Evolutionary conservation across 2,113 vertebrate species (phyloP).

Genomic region (Myxocyprinus asiaticus): DNA sequence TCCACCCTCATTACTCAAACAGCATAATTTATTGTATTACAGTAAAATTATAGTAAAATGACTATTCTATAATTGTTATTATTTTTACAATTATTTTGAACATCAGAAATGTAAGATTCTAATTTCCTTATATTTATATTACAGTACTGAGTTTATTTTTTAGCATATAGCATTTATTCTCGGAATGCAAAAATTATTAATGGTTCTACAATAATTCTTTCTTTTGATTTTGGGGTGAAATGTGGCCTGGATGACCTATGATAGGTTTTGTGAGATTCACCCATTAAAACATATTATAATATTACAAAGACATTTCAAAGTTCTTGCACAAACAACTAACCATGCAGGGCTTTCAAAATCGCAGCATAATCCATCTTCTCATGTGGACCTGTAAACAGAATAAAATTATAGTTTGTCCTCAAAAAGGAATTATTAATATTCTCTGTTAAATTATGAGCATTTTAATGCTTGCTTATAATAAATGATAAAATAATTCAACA

Average conservation of each 20-base stretch:
- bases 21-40: no score
- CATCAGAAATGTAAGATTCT: no score
- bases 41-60: no score
- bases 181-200: no score
- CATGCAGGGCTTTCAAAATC: conserved; percentile 50
- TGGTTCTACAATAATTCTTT: not conserved
- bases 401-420: conserved; percentile 36
- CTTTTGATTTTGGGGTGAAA: not conserved
- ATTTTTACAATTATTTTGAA: no score
- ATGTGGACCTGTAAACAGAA: conserved; percentile 50
- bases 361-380: conserved; percentile 44
- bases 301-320: conserved; percentile 24
- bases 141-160: no score
- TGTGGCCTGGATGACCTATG: not conserved
- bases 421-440: conserved; percentile 4
- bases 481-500: not conserved
- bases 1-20: no score
- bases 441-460: not conserved
- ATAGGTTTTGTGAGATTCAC: not conserved
- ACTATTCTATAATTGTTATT: no score
- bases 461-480: conserved; percentile 22
- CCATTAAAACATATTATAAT: not conserved
- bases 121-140: no score
- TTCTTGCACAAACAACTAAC: conserved; percentile 56
- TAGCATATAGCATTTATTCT: no score